Evolutionary conservation across 2,113 vertebrate species (phyloP), one percentile per base, ranked within the genome.

Genomic region (Picathartes gymnocephalus): DNA sequence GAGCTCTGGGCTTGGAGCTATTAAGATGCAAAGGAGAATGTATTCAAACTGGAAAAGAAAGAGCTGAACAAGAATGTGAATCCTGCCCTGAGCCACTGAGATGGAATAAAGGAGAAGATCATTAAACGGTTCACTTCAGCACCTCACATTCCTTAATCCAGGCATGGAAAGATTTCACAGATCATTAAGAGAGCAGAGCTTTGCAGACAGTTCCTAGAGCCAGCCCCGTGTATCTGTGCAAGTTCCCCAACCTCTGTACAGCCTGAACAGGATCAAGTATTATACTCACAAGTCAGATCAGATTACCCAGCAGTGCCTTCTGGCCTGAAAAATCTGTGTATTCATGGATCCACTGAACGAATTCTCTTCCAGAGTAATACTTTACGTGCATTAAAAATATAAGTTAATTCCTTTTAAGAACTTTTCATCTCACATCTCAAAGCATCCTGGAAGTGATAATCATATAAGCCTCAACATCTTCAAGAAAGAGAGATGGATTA

Each of bases 11-110:
- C 10, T 69, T 5, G 61, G 11, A 37, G 90, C 95, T 79, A 95
- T 84, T 94, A 30, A 95, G 53, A 95, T 83, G 93, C 94, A 96
- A 95, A 97, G 40, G 35, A 90, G 92, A 70, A 65, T 0, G 37
- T 8, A 92, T 93, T 95, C 84, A 89, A 50, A 68, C n/a, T 20
- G 4, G 3, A 25, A 77, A 74, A 92, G 53, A 92, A 50, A 74
- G 78, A 61, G 62, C 83, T 69, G 71, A 42, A 45, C 50, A 62
- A 45, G 91, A 91, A 92, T 85, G 78, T 25, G 89, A 96, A 73
- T 87, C 62, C 47, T 4, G 14, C 54, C 81, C 81, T 3, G 56
- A 88, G 58, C 33, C 90, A 72, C 81, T 42, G 62, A 48, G 35
- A 88, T 4, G 61, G 64, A 92, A 95, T 66, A 91, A 91, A 92